These are phyloP conservation scores for Mormyrus lacerda DNA, from an alignment of 2,113 vertebrate genomes.

Conservation along the genomic window DNA sequence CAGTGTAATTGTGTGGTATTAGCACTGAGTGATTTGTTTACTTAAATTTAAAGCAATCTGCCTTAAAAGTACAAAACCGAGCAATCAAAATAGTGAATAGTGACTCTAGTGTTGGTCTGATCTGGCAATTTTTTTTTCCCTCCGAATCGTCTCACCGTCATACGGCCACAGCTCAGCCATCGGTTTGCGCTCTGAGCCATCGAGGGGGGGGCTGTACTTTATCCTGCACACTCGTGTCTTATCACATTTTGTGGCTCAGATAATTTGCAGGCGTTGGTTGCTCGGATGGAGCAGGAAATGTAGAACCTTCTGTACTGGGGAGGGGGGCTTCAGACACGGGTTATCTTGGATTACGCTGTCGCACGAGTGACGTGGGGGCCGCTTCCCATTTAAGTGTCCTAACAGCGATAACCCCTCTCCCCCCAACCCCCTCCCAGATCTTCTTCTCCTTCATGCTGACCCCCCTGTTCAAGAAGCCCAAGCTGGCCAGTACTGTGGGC, in stretches of 20 bases:
- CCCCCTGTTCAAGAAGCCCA: slow-evolving; percentile 89
- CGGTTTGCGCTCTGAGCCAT: background rate
- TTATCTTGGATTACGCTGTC: background rate
- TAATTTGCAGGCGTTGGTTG: background rate
- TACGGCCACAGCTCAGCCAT: background rate
- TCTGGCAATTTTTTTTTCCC: background rate
- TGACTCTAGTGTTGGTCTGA: background rate
- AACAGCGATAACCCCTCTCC: background rate
- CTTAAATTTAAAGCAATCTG: too few relatives aligned
- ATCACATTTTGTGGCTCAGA: background rate
- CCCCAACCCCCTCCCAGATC: slow-evolving; percentile 67
- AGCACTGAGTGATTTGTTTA: too few relatives aligned
- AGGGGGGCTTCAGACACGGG: background rate
- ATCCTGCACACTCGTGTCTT: background rate
- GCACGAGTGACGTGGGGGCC: background rate
- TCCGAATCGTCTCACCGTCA: background rate
- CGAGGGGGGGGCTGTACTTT: background rate
- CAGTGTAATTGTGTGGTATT: background rate
- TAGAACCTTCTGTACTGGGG: background rate
- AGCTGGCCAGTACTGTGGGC: slow-evolving; percentile 86
- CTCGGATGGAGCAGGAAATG: background rate
- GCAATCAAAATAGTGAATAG: background rate
- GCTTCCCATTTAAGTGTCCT: background rate
- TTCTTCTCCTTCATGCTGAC: slow-evolving; percentile 96
- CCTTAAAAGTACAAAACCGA: background rate